Conservation (phyloP, 2,113 vertebrate species). For the Phyllostomus discolor region DNA sequence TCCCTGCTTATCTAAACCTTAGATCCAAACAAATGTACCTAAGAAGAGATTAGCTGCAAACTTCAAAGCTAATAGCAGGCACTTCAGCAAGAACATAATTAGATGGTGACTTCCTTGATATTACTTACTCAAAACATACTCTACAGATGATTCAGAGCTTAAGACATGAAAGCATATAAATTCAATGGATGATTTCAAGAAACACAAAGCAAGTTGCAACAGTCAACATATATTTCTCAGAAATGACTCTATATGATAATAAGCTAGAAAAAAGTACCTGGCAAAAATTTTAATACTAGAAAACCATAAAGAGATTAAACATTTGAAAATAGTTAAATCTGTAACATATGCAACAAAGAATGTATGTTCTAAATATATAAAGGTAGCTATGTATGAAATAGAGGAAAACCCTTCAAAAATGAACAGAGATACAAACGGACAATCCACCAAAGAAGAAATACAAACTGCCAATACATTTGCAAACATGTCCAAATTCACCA, state of each 20-base stretch:
- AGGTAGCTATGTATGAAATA: background rate
- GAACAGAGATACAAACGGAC: constrained; percentile 11
- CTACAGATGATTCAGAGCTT: constrained; percentile 1
- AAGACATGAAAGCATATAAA: constrained; percentile 35
- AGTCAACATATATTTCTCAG: background rate
- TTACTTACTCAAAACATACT: constrained; percentile 44
- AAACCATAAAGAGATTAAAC: background rate
- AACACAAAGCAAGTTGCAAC: constrained; percentile 46
- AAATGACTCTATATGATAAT: background rate
- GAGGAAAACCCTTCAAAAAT: background rate
- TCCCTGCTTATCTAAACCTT: constrained; percentile 46
- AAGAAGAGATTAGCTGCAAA: constrained; percentile 42
- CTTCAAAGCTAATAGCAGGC: constrained; percentile 46
- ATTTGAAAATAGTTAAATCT: background rate
- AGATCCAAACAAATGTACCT: constrained; percentile 29
- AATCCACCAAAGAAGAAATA: background rate
- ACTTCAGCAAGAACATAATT: constrained; percentile 41
- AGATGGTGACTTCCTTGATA: constrained; percentile 25
- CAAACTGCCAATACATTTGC: background rate
- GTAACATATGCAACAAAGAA: background rate
- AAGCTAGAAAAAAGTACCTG: background rate
- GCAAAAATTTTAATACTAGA: background rate
- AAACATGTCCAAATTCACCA: background rate
- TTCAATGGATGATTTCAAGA: constrained; percentile 42
- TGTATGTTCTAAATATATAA: background rate